Evolutionary conservation across 2,113 vertebrate species (phyloP).

Genomic region (Brevimyrus niger): DNA sequence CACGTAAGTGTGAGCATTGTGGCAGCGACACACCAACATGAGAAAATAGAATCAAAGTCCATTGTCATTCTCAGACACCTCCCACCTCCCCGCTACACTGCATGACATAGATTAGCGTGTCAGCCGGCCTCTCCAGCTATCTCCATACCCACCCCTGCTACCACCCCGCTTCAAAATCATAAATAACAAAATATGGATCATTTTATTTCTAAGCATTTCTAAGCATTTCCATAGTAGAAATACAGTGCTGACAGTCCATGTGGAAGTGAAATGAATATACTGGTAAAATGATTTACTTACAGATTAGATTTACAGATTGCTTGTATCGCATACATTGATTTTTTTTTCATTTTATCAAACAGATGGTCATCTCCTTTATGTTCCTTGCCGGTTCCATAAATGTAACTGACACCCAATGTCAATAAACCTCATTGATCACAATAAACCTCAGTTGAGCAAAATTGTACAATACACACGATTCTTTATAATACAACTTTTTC

Average conservation of each 20-base stretch:
- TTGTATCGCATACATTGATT: neutral
- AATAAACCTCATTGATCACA: neutral
- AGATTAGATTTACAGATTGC: neutral
- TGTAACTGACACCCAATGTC: neutral
- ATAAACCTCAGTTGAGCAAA: neutral
- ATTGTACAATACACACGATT: neutral
- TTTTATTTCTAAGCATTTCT: neutral
- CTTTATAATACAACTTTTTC: neutral
- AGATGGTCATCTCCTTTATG: neutral
- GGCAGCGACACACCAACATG: conserved; percentile 10
- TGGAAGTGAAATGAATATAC: neutral
- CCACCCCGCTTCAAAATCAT: neutral
- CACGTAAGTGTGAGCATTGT: conserved; percentile 29
- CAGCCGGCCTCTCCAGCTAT: neutral
- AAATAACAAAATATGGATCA: neutral
- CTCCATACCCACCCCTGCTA: neutral
- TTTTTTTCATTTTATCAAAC: neutral
- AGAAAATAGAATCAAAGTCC: conserved; percentile 18
- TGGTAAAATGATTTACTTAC: neutral
- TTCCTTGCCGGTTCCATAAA: neutral
- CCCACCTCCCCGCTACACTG: neutral
- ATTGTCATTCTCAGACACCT: conserved; percentile 14
- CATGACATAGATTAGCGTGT: neutral
- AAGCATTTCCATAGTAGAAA: neutral
- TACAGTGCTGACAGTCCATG: neutral